Conservation (phyloP, 2,113 vertebrate species). For the Steatornis caripensis region DNA sequence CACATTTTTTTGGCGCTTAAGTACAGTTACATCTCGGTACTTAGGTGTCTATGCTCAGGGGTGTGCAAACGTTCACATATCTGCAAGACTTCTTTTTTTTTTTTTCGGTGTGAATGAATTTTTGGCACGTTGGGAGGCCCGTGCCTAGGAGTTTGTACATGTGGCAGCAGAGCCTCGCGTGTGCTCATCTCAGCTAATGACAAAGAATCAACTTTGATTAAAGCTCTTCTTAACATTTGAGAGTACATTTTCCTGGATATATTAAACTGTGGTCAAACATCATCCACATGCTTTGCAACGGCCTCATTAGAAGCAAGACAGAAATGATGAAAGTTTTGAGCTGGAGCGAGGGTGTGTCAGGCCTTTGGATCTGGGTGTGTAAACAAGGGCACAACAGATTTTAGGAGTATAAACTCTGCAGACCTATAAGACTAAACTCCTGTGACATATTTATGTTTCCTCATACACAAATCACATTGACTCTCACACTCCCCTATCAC, state of each 20-base stretch:
- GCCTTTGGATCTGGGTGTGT: constrained; percentile 61
- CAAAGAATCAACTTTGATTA: constrained; percentile 32
- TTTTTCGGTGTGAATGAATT: not conserved
- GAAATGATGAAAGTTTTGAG: constrained; percentile 46
- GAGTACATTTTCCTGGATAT: constrained; percentile 24
- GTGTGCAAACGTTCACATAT: not conserved
- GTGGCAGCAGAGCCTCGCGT: not conserved
- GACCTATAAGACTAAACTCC: constrained; percentile 71
- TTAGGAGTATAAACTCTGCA: constrained; percentile 68
- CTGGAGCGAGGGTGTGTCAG: constrained; percentile 47
- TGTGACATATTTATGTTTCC: constrained; percentile 74
- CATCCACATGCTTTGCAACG: constrained; percentile 39
- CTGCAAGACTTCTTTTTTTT: not conserved
- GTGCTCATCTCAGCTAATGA: not conserved
- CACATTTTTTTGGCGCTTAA: not conserved
- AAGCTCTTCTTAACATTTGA: constrained; percentile 33
- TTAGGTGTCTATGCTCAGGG: not conserved
- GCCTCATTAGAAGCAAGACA: constrained; percentile 14
- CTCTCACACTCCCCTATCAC: constrained; percentile 73
- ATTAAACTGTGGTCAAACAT: constrained; percentile 64
- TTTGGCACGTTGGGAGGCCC: not conserved
- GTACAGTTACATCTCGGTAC: not conserved
- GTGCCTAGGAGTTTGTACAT: not conserved
- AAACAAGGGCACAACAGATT: constrained; percentile 72
- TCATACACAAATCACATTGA: constrained; percentile 72